Conservation (phyloP, 2,888 invertebrate species). For the Cantharis rustica region DNA sequence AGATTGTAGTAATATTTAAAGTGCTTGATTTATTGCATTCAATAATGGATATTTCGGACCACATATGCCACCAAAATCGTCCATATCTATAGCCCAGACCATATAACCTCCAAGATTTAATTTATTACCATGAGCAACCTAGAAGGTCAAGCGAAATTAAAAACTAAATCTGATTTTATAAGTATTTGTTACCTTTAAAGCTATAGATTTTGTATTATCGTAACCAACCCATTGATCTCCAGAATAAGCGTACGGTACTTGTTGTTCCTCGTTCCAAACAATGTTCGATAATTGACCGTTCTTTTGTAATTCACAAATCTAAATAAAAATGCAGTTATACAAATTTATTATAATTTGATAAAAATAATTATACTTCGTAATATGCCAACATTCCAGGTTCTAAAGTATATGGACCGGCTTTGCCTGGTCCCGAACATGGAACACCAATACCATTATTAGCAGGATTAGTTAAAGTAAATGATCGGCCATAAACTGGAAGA, state of each 20-base stretch:
- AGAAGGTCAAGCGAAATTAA: constrained; percentile 55
- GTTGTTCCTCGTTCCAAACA: constrained; percentile 50
- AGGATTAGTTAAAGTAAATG: constrained; percentile 63
- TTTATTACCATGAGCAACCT: constrained; percentile 50
- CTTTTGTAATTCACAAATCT: constrained; percentile 45
- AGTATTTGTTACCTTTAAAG: constrained; percentile 46
- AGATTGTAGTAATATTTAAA: neutral
- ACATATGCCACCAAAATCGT: constrained; percentile 72
- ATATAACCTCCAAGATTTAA: constrained; percentile 66
- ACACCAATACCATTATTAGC: constrained; percentile 60
- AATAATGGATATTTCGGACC: constrained; percentile 68
- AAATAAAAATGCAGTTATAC: constrained; percentile 9
- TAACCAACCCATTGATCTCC: constrained; percentile 54
- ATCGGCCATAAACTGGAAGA: constrained; percentile 71
- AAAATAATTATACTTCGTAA: constrained; percentile 66
- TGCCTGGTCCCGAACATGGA: constrained; percentile 61
- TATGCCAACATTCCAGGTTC: constrained; percentile 71
- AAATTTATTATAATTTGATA: neutral
- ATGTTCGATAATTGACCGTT: constrained; percentile 40
- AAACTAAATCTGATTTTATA: neutral
- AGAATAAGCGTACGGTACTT: constrained; percentile 54
- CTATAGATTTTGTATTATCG: constrained; percentile 51
- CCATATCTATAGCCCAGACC: constrained; percentile 82
- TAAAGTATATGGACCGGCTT: constrained; percentile 67
- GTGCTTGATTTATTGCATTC: constrained; percentile 58